phyloP scores from a whole-genome alignment of 1,140 invertebrate species.

The Lycorma delicatula region DNA sequence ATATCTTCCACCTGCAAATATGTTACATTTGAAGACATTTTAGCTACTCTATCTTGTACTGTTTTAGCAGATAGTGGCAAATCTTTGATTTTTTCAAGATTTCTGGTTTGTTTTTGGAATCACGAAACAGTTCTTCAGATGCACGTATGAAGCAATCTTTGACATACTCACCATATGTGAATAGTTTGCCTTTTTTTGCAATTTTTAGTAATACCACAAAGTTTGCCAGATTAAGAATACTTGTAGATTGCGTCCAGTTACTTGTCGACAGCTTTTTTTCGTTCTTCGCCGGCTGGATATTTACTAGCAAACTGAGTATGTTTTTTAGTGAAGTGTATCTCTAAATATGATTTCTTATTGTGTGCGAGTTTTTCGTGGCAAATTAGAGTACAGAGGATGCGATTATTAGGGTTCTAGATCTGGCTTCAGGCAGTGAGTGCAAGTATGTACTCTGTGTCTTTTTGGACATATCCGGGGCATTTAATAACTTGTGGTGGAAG shows the following conservation, averaged over 20 bases:
- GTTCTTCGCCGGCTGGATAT: conserved; percentile 27
- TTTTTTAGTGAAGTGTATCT: conserved; percentile 16
- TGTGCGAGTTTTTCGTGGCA: conserved; percentile 14
- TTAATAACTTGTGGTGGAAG: too few species aligned
- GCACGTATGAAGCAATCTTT: conserved; percentile 32
- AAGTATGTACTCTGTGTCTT: too few species aligned
- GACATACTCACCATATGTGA: conserved; percentile 33
- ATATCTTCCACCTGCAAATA: conserved; percentile 28
- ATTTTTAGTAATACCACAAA: conserved; percentile 28
- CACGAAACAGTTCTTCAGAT: conserved; percentile 32
- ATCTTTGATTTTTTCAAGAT: conserved; percentile 31
- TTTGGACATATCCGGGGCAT: too few species aligned
- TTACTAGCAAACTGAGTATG: conserved; percentile 14
- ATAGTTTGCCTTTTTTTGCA: conserved; percentile 33
- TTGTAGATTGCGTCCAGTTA: conserved; percentile 33
- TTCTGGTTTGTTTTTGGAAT: conserved; percentile 33
- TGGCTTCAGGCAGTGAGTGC: too few species aligned
- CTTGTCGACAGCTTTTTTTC: conserved; percentile 32
- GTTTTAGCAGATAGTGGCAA: conserved; percentile 31
- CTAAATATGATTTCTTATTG: conserved; percentile 20
- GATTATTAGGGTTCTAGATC: too few species aligned
- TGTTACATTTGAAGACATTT: conserved; percentile 34
- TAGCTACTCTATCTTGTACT: conserved; percentile 29
- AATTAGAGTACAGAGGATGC: conserved; percentile 17
- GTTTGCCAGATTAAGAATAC: conserved; percentile 30